phyloP scores from a whole-genome alignment of 2,797 vertebrate genomes.

The Lacerta bilineata region DNA sequence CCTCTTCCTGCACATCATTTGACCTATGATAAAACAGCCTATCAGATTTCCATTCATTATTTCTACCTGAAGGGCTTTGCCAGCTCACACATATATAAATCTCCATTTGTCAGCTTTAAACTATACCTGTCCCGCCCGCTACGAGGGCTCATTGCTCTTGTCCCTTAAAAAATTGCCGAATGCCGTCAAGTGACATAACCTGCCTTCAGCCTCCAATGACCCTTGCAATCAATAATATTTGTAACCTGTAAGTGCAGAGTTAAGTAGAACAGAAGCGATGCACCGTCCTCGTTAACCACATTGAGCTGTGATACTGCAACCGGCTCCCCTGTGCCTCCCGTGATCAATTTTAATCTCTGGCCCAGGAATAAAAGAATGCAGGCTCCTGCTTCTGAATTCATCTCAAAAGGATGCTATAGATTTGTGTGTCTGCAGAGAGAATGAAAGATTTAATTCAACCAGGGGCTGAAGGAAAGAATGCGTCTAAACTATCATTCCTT shows the following conservation, averaged over 20 bases:
- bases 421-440: conserved; percentile 71
- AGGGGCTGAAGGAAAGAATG: conserved; percentile 72
- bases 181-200: conserved; percentile 68
- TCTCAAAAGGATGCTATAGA: conserved; percentile 78
- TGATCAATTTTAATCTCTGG: conserved; percentile 86
- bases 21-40: conserved; percentile 81
- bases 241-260: conserved; percentile 72
- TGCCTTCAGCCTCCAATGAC: conserved; percentile 68
- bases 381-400: conserved; percentile 73
- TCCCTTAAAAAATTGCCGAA: conserved; percentile 75
- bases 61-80: conserved; percentile 80
- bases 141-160: conserved; percentile 72
- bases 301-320: conserved; percentile 74
- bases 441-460: conserved; percentile 72
- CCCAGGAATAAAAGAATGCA: conserved; percentile 76
- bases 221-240: conserved; percentile 79
- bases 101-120: conserved; percentile 81
- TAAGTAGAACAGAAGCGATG: conserved; percentile 74
- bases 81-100: conserved; percentile 77
- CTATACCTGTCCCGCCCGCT: conserved; percentile 72
- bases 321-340: conserved; percentile 75
- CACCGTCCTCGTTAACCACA: conserved; percentile 77
- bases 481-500: conserved; percentile 67
- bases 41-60: conserved; percentile 82
- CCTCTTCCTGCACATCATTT: conserved; percentile 74